These are phyloP conservation scores for Bilobella aurantiaca DNA, from an alignment of 1,140 invertebrate genomes.

Conservation along the genomic window DNA sequence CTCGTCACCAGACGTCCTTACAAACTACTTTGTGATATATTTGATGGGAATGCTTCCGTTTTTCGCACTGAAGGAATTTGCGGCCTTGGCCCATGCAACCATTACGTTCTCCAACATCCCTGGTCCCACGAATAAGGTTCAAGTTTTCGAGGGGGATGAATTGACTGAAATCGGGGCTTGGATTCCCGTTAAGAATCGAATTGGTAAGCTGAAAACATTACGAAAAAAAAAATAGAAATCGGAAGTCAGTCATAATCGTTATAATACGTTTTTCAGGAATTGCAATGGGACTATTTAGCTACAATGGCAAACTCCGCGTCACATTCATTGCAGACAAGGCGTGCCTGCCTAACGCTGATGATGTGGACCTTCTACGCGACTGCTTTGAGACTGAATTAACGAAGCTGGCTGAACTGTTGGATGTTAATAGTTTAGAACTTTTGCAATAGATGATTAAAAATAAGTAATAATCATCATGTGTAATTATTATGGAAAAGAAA, in stretches of 20 bases:
- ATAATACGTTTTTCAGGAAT: not conserved
- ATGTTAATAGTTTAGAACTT: not conserved
- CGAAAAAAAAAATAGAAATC: too few species aligned
- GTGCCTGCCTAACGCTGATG: not conserved
- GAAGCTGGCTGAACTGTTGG: not conserved
- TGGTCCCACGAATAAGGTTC: conserved; percentile 12
- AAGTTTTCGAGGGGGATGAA: conserved; percentile 17
- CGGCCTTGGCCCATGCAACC: conserved; percentile 14
- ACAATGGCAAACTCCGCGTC: not conserved
- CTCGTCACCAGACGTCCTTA: conserved; percentile 13
- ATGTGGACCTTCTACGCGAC: not conserved
- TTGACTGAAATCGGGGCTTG: conserved; percentile 23
- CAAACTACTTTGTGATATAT: conserved; percentile 19
- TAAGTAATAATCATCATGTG: too few species aligned
- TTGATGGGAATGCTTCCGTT: conserved; percentile 18
- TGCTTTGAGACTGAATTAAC: not conserved
- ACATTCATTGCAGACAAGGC: not conserved
- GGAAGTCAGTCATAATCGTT: not conserved
- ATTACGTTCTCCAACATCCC: conserved; percentile 16
- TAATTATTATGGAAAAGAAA: too few species aligned
- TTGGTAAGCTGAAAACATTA: conserved; percentile 3
- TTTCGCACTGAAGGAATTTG: conserved; percentile 9
- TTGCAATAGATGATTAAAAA: too few species aligned
- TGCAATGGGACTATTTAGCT: conserved; percentile 5
- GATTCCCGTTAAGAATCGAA: conserved; percentile 19